A percentile compares a stretch with the other conserved stretches of the same genome.
Evolutionary conservation across 2,888 invertebrate genomes (phyloP).

Genomic region (Boloria euphrosyne): DNA sequence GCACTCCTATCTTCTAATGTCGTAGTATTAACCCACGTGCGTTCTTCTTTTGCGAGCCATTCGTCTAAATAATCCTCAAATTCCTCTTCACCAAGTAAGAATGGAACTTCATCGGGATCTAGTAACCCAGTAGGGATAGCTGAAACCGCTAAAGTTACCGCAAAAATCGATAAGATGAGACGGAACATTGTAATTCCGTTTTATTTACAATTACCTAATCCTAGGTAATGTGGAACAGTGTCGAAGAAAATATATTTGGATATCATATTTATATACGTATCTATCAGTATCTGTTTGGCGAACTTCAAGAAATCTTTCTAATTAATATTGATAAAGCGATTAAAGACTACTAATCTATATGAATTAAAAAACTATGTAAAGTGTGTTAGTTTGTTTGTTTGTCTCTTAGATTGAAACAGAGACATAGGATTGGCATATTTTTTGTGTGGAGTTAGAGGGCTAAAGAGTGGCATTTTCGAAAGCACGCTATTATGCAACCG

Average conservation of each 20-base stretch:
- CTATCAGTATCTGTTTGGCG: conserved; percentile 9
- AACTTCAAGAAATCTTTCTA: conserved; percentile 7
- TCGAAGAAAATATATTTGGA: conserved; percentile 3
- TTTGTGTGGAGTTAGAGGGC: too few relatives aligned
- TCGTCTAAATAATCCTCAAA: conserved; percentile 74
- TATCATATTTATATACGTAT: conserved; percentile 7
- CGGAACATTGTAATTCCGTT: conserved; percentile 36
- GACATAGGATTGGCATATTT: too few relatives aligned
- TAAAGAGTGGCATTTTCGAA: too few relatives aligned
- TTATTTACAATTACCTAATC: conserved; percentile 16
- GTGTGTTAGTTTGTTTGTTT: too few relatives aligned
- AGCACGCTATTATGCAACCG: too few relatives aligned
- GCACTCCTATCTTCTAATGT: conserved; percentile 34
- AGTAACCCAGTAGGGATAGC: conserved; percentile 50
- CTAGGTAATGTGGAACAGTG: conserved; percentile 5
- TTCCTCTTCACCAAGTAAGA: conserved; percentile 67
- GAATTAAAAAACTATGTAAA: neutral
- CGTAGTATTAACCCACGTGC: conserved; percentile 51
- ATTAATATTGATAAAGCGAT: conserved; percentile 18
- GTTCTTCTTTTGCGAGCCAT: conserved; percentile 64
- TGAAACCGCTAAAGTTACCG: conserved; percentile 45
- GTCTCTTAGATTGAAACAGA: too few relatives aligned
- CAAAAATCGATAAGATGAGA: conserved; percentile 43
- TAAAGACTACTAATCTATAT: conserved; percentile 2
- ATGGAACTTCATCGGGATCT: conserved; percentile 64